These are phyloP conservation scores for Callocephalon fimbriatum DNA, from an alignment of 2,113 vertebrate species.

Conservation along the genomic window DNA sequence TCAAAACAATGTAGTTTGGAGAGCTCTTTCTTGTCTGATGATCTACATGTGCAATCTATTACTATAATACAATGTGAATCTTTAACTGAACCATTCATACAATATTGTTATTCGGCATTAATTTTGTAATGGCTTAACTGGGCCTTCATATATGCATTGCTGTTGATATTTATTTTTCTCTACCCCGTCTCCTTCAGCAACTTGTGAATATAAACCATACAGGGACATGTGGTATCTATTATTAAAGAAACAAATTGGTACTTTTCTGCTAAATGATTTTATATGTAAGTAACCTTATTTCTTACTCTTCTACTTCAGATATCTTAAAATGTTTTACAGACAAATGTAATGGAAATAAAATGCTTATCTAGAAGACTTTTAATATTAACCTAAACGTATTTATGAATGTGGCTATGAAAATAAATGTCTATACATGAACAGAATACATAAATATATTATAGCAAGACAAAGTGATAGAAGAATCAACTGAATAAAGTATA, in stretches of 20 bases:
- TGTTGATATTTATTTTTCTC: background rate
- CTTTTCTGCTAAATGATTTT: background rate
- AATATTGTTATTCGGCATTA: background rate
- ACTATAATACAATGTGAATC: background rate
- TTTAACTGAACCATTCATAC: background rate
- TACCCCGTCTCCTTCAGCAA: background rate
- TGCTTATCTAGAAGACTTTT: background rate
- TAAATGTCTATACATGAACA: background rate
- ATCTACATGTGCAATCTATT: background rate
- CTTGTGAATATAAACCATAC: background rate
- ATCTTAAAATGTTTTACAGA: background rate
- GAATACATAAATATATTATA: background rate
- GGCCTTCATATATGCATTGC: background rate
- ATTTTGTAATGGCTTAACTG: background rate
- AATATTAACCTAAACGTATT: background rate
- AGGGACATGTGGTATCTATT: background rate
- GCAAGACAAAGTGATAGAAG: background rate
- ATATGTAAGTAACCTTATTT: background rate
- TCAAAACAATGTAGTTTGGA: background rate
- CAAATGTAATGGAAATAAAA: slow-evolving; percentile 26
- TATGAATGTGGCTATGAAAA: background rate
- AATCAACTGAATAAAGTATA: background rate
- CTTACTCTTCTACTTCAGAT: background rate
- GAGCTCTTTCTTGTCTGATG: background rate
- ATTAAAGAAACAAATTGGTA: background rate